Conservation (phyloP, 2,888 invertebrate species). For the Halictus quadricinctus region DNA sequence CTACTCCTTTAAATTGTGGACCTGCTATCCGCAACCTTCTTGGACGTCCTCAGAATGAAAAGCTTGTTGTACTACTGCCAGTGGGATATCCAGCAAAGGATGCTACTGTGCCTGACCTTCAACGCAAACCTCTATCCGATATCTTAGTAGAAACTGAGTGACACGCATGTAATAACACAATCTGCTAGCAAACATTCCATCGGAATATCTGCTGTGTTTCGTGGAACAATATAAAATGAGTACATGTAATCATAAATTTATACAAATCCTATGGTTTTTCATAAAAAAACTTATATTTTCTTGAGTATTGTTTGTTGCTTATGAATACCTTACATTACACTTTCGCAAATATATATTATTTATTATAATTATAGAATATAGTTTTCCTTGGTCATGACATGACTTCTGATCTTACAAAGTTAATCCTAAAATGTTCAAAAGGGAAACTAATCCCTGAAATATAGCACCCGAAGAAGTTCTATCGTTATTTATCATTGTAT, state of each 20-base stretch:
- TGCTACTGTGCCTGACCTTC: slow-evolving; percentile 90
- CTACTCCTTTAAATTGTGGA: slow-evolving; percentile 96
- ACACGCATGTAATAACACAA: slow-evolving; percentile 14
- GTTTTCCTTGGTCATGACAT: slow-evolving; percentile 64
- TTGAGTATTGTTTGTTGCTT: slow-evolving; percentile 63
- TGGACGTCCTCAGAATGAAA: slow-evolving; percentile 91
- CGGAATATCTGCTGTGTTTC: slow-evolving; percentile 27
- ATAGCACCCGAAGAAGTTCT: slow-evolving; percentile 65
- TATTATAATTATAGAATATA: slow-evolving; percentile 60
- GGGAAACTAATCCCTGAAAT: slow-evolving; percentile 66
- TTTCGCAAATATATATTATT: slow-evolving; percentile 65
- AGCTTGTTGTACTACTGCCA: slow-evolving; percentile 91
- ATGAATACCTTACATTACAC: slow-evolving; percentile 63
- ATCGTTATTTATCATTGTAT: slow-evolving; percentile 52
- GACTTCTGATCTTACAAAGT: slow-evolving; percentile 63
- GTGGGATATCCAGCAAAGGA: slow-evolving; percentile 92
- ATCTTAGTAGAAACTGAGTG: slow-evolving; percentile 86
- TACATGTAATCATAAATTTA: slow-evolving; percentile 52
- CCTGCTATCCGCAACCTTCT: slow-evolving; percentile 90
- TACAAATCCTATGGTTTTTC: slow-evolving; percentile 54
- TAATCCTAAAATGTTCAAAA: slow-evolving; percentile 57
- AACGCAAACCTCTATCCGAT: slow-evolving; percentile 88
- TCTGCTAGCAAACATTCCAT: slow-evolving; percentile 7
- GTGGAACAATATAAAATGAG: slow-evolving; percentile 53
- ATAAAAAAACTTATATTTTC: slow-evolving; percentile 67